These are phyloP conservation scores for Heliconius ethilla DNA, from an alignment of 2,888 invertebrate species.

Conservation along the genomic window DNA sequence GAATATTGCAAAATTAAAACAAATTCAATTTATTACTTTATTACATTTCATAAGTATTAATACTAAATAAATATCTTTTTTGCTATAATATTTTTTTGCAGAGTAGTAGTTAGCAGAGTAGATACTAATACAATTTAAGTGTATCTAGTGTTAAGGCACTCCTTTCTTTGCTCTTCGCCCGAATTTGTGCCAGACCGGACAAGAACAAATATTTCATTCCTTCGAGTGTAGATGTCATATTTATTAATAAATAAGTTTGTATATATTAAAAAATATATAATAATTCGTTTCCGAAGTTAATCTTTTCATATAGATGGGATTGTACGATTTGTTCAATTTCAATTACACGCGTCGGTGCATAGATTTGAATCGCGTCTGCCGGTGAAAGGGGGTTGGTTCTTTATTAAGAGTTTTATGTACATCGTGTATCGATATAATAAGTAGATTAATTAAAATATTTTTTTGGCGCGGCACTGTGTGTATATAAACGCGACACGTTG, in stretches of 20 bases:
- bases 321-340: slow-evolving; percentile 45
- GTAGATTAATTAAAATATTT: background rate
- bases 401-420: slow-evolving; percentile 2
- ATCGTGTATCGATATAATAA: background rate
- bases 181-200: no score
- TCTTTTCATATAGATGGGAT: slow-evolving; percentile 15
- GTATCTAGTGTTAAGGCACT: no score
- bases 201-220: no score
- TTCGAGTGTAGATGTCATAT: background rate
- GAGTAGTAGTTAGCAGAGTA: no score
- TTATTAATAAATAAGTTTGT: background rate
- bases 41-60: no score
- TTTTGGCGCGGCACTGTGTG: background rate
- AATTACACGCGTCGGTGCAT: slow-evolving; percentile 46
- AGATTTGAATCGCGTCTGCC: slow-evolving; percentile 47
- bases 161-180: no score
- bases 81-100: no score
- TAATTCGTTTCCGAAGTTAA: slow-evolving; percentile 4
- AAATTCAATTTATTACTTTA: no score
- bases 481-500: no score
- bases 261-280: background rate
- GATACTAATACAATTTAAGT: no score
- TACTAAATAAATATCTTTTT: no score
- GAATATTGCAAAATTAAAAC: no score
- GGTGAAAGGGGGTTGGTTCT: slow-evolving; percentile 28